These are phyloP conservation scores for Allobates femoralis DNA, from an alignment of 2,797 vertebrate genomes.

Conservation along the genomic window DNA sequence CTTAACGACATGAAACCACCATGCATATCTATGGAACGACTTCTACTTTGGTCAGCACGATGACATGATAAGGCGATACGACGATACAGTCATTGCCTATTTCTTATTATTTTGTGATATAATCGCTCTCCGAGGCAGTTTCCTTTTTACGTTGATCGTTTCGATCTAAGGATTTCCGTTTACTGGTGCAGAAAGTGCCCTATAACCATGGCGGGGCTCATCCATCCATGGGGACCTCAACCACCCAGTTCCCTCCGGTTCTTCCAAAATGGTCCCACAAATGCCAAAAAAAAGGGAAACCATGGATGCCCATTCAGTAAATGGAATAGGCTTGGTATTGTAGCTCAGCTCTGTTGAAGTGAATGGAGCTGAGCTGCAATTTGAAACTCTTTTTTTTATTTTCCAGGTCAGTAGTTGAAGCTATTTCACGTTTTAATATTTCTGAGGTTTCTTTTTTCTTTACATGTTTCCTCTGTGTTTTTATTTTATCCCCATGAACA, in stretches of 20 bases:
- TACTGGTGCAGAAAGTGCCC: background rate
- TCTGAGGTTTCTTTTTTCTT: background rate
- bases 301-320: no score
- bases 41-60: background rate
- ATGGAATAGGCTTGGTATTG: no score
- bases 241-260: background rate
- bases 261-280: no score
- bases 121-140: background rate
- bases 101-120: background rate
- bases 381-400: background rate
- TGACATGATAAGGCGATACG: background rate
- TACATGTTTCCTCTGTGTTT: background rate
- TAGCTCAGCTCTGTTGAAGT: no score
- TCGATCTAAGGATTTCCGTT: background rate
- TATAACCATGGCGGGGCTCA: background rate
- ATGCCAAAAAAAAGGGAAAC: no score
- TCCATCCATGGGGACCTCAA: background rate
- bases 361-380: no score
- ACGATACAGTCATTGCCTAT: background rate
- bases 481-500: slow-evolving; percentile 23
- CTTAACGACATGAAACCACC: background rate
- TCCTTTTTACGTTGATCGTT: background rate
- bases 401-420: background rate
- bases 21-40: background rate
- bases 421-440: slow-evolving; percentile 1